These are phyloP conservation scores for Eptesicus fuscus DNA, from an alignment of 2,113 vertebrate species.

Conservation along the genomic window DNA sequence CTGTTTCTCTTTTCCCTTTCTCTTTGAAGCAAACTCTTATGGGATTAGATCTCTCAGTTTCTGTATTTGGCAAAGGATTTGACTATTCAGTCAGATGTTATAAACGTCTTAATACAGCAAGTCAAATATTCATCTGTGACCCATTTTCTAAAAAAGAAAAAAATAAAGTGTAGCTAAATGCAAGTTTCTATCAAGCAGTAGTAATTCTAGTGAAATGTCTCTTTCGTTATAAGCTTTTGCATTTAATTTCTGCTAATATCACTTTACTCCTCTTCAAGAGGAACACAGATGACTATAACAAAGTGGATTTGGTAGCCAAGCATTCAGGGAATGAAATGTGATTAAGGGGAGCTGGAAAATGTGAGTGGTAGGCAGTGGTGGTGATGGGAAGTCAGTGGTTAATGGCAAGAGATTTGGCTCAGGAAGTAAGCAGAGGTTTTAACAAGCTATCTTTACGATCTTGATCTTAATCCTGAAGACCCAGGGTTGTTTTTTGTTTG, in stretches of 20 bases:
- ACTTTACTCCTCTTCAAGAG: not conserved
- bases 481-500: not conserved
- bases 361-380: not conserved
- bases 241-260: not conserved
- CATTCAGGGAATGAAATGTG: not conserved
- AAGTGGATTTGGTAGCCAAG: not conserved
- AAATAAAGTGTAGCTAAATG: not conserved
- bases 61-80: conserved; percentile 10
- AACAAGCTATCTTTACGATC: not conserved
- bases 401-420: not conserved
- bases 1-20: not conserved
- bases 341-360: not conserved
- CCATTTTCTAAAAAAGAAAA: not conserved
- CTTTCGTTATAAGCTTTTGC: not conserved
- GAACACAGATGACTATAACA: not conserved
- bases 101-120: not conserved
- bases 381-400: not conserved
- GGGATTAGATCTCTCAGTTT: not conserved
- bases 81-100: conserved; percentile 5
- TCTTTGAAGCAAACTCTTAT: not conserved
- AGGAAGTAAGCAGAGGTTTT: not conserved
- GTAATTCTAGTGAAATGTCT: not conserved
- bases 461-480: not conserved
- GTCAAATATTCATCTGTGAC: conserved; percentile 11
- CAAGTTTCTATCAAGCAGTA: not conserved